These are phyloP conservation scores for Gobio occitaniae DNA, from an alignment of 2,797 vertebrate species.

Conservation along the genomic window DNA sequence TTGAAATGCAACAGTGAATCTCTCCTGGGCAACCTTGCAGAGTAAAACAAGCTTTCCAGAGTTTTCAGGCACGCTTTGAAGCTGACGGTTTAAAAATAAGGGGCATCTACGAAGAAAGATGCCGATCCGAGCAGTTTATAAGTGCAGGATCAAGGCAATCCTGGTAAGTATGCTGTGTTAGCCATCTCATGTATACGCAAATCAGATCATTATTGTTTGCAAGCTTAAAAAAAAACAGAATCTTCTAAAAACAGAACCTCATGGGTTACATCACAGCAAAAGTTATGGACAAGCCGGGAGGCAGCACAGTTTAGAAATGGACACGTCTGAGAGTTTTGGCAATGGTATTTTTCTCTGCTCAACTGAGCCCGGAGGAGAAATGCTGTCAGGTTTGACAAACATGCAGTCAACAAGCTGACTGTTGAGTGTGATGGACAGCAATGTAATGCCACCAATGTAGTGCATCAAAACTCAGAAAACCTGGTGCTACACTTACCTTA, in stretches of 20 bases:
- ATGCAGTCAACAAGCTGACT: slow-evolving; percentile 6
- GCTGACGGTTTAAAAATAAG: background rate
- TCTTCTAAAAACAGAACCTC: slow-evolving; percentile 29
- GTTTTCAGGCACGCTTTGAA: slow-evolving; percentile 14
- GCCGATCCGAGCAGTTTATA: slow-evolving; percentile 23
- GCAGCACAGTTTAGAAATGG: slow-evolving; percentile 14
- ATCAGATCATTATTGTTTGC: slow-evolving; percentile 10
- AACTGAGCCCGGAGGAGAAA: slow-evolving; percentile 32
- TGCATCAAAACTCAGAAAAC: slow-evolving; percentile 6
- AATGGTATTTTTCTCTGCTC: slow-evolving; percentile 42
- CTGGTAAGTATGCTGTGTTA: background rate
- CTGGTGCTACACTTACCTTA: background rate
- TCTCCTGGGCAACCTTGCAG: slow-evolving; percentile 18
- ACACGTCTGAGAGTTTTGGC: slow-evolving; percentile 31
- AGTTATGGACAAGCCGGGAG: slow-evolving; percentile 9
- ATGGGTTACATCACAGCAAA: background rate
- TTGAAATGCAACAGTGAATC: slow-evolving; percentile 37
- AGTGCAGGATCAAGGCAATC: slow-evolving; percentile 14
- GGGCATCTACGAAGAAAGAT: background rate
- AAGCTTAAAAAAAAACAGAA: background rate
- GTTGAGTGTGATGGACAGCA: slow-evolving; percentile 28
- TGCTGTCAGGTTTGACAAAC: slow-evolving; percentile 32
- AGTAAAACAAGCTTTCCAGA: slow-evolving; percentile 19
- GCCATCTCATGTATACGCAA: slow-evolving; percentile 1
- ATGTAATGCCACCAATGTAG: slow-evolving; percentile 21